Conservation (phyloP, 30 jellyfish, hydroid and myxozoan species). For the Hydractinia echinata region DNA sequence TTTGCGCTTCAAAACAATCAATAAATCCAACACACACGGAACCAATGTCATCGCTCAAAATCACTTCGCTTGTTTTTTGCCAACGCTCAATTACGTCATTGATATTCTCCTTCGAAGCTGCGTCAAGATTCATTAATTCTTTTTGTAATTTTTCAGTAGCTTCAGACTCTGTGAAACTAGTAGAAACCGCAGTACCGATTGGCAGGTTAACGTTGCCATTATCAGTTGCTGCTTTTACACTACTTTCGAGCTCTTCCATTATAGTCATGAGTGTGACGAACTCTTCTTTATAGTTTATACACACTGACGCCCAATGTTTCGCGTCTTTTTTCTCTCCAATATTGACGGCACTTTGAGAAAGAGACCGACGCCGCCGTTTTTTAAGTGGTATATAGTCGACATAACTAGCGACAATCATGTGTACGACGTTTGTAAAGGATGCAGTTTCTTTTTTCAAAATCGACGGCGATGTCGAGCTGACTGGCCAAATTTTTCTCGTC, state of each 20-base stretch:
- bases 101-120: constrained; percentile 7
- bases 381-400: constrained; percentile 31
- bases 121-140: constrained; percentile 1
- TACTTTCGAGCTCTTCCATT: neutral
- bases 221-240: constrained; percentile 19
- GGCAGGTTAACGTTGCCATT: constrained; percentile 16
- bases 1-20: constrained; percentile 47
- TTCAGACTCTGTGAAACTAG: neutral
- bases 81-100: constrained; percentile 27
- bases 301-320: constrained; percentile 3
- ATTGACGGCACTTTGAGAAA: neutral
- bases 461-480: constrained; percentile 31
- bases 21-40: constrained; percentile 41
- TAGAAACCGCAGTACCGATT: neutral
- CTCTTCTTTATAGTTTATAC: constrained; percentile 21
- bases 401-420: constrained; percentile 29
- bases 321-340: neutral
- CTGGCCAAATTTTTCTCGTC: constrained; percentile 6
- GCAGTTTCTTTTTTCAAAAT: constrained; percentile 28
- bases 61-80: constrained; percentile 16
- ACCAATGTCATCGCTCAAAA: constrained; percentile 25
- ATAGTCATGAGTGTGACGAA: neutral
- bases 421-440: constrained; percentile 33
- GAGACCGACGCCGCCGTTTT: constrained; percentile 11
- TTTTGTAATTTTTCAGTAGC: neutral